These are phyloP conservation scores for Andrena minutula DNA, from an alignment of 2,888 invertebrate genomes.

Conservation along the genomic window DNA sequence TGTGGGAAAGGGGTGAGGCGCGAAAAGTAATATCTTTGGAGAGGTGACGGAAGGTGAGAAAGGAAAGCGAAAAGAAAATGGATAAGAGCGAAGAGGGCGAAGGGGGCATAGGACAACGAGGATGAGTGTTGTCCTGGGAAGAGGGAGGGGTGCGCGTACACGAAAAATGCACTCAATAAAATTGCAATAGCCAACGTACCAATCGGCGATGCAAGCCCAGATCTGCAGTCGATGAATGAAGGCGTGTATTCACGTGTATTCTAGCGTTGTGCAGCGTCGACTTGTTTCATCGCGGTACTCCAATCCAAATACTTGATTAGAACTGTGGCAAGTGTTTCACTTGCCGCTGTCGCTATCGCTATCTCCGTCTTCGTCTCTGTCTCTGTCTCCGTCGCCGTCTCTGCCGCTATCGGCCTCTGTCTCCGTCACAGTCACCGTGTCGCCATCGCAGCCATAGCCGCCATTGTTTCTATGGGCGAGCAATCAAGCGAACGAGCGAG, in stretches of 20 bases:
- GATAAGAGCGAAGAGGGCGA: neutral
- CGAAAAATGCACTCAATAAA: slow-evolving; percentile 17
- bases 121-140: slow-evolving; percentile 5
- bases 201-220: slow-evolving; percentile 9
- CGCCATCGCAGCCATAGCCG: slow-evolving; percentile 25
- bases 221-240: slow-evolving; percentile 24
- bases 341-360: neutral
- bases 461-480: slow-evolving; percentile 53
- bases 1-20: neutral
- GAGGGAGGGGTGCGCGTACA: neutral
- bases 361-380: neutral
- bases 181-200: slow-evolving; percentile 15
- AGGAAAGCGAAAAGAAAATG: neutral
- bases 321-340: neutral
- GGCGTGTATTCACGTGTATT: slow-evolving; percentile 26
- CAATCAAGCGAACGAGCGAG: slow-evolving; percentile 35
- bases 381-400: no score
- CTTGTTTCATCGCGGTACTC: neutral
- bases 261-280: slow-evolving; percentile 7
- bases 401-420: no score
- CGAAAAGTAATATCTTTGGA: neutral
- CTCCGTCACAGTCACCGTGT: no score
- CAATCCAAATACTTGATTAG: slow-evolving; percentile 23
- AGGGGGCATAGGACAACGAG: neutral
- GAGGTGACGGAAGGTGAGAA: neutral